Conservation (phyloP, 1,140 invertebrate genomes). For the Zaprionus vittiger region DNA sequence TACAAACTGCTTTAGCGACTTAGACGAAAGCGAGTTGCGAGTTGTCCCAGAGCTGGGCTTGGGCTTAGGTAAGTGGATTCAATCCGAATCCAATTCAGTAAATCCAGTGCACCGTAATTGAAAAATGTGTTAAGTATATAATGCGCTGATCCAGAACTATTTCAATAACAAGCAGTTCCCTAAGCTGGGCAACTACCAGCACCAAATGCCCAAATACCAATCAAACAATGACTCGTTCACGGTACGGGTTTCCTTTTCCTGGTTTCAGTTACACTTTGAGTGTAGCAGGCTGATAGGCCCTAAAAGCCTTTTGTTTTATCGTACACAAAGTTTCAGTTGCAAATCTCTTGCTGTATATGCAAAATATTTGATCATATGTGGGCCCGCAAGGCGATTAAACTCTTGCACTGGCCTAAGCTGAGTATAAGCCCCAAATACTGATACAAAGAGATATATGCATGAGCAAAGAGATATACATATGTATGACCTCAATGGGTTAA, state of each 20-base stretch:
- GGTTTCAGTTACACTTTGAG: background rate
- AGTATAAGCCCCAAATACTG: constrained; percentile 69
- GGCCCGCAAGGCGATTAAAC: constrained; percentile 67
- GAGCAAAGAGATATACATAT: background rate
- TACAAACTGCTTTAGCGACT: constrained; percentile 64
- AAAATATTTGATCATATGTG: constrained; percentile 64
- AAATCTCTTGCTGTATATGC: constrained; percentile 56
- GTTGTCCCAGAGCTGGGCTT: constrained; percentile 8
- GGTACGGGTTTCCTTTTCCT: background rate
- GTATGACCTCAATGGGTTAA: background rate
- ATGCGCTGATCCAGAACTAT: constrained; percentile 80
- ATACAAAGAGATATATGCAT: constrained; percentile 28
- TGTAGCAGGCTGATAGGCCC: background rate
- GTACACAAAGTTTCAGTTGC: constrained; percentile 42
- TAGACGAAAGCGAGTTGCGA: constrained; percentile 36
- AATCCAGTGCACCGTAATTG: constrained; percentile 53
- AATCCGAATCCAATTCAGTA: constrained; percentile 55
- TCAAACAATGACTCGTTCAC: constrained; percentile 59
- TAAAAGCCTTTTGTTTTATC: constrained; percentile 37
- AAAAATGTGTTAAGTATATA: constrained; percentile 79
- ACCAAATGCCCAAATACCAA: constrained; percentile 43
- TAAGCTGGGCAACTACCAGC: constrained; percentile 54
- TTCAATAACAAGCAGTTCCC: constrained; percentile 70
- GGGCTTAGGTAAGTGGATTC: constrained; percentile 80
- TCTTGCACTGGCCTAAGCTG: constrained; percentile 66